phyloP scores from a whole-genome alignment of 2,113 vertebrate species.

The Mobula hypostoma region DNA sequence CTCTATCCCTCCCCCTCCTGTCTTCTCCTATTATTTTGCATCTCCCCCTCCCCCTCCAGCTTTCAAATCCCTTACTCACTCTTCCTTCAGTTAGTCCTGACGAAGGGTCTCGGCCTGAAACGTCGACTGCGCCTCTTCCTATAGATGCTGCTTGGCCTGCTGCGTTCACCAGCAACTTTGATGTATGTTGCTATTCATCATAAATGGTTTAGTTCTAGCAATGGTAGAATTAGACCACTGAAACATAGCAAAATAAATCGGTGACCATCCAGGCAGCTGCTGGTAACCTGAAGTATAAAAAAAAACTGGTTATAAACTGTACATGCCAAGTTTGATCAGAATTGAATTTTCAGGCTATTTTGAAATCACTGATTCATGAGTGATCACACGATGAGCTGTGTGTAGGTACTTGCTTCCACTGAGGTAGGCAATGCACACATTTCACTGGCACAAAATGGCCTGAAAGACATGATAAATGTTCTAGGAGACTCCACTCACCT shows the following conservation, averaged over 20 bases:
- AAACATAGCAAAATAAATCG: slow-evolving; percentile 9
- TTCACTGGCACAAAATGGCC: neutral
- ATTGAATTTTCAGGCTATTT: neutral
- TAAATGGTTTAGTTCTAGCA: neutral
- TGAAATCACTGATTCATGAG: neutral
- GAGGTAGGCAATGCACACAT: neutral
- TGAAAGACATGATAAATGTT: no score
- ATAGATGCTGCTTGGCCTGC: no score
- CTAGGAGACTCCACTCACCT: slow-evolving; percentile 61
- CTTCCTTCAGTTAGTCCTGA: no score
- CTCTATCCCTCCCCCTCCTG: no score
- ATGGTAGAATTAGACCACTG: neutral
- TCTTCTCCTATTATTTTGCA: no score
- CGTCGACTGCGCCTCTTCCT: no score
- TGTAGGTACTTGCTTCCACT: neutral
- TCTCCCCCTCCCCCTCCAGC: no score
- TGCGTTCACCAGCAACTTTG: no score
- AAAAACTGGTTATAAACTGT: neutral
- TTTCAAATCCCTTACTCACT: no score
- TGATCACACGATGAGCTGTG: neutral
- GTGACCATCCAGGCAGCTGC: neutral
- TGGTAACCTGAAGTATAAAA: neutral
- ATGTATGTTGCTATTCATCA: no score
- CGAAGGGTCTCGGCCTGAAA: no score
- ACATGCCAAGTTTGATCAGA: neutral